Conservation (phyloP, 2,888 invertebrate genomes). For the Cataglyphis rosenhaueri region DNA sequence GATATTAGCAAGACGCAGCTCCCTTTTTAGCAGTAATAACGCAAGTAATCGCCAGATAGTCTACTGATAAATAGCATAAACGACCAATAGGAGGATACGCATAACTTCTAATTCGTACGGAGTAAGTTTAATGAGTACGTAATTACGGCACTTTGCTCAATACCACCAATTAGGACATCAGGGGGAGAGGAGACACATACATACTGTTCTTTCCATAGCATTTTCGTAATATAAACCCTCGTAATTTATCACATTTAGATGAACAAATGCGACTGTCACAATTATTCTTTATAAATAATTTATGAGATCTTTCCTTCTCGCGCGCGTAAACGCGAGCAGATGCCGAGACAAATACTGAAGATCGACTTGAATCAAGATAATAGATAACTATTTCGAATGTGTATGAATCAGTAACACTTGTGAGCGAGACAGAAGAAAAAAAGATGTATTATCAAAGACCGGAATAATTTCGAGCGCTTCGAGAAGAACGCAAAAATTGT, state of each 20-base stretch:
- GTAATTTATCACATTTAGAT: constrained; percentile 62
- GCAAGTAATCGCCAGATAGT: constrained; percentile 68
- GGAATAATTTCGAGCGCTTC: constrained; percentile 61
- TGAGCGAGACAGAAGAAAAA: not conserved
- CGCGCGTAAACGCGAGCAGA: constrained; percentile 54
- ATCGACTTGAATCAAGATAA: constrained; percentile 53
- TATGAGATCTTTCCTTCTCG: constrained; percentile 53
- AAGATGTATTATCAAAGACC: constrained; percentile 1
- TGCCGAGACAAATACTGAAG: constrained; percentile 52
- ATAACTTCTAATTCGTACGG: constrained; percentile 72
- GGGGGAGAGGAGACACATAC: constrained; percentile 56
- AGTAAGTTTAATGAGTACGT: constrained; percentile 69
- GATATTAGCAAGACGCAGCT: constrained; percentile 54
- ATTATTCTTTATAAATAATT: constrained; percentile 61
- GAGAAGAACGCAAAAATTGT: constrained; percentile 43
- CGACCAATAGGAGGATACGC: constrained; percentile 73
- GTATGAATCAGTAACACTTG: constrained; percentile 43
- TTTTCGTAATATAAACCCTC: constrained; percentile 59
- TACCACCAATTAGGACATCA: constrained; percentile 65
- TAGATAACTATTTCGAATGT: constrained; percentile 70
- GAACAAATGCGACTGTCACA: constrained; percentile 52
- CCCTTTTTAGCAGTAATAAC: constrained; percentile 73
- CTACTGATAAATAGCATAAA: constrained; percentile 71
- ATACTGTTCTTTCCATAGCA: constrained; percentile 62
- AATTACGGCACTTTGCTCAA: constrained; percentile 72